Base-by-base conservation (phyloP, 2,888 invertebrate species). In the Dione vanillae region DNA sequence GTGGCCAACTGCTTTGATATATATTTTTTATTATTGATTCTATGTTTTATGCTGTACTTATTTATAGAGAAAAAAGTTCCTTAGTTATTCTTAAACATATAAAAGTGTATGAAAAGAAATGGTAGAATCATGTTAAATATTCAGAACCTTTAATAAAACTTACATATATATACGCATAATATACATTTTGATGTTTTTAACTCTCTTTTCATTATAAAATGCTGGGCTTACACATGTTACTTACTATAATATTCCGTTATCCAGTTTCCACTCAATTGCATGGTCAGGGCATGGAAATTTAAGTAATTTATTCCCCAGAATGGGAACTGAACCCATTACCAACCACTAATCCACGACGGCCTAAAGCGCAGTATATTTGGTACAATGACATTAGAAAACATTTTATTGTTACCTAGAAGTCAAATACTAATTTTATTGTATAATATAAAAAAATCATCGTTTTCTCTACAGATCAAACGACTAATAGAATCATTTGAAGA, bases 1-100 rank as follows among this genome's bases (percentile, higher is more conserved):
- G 27, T 40, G 19, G 40, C 51, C 64, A 64, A 64, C 49, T 51
- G 64, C n/a, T 51, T 51, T 49, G 41, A 69, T 64, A 64, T 51
- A 27, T 27, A 27, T 27, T 14, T 16, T 59, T 67, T 58, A 45
- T 58, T 49, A 20, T 49, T 49, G 49, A 49, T 20, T 19, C 49
- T 20, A 12, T 49, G 20, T 47, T 47, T 47, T 47, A n/a, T 19
- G 19, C 5, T 6, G 19, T 20, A 49, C 19, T 19, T 2, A 11
- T n/a, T n/a, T n/a, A n/a, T n/a, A n/a, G n/a, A n/a, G n/a, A 12
- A 6, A 47, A 49, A 19, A 49, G 11, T 19, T 19, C 2, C 16
- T 10, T 40, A 9, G 11, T 19, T 19, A 3, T 16, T 10, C 9
- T 8, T 16, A 47, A 16, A 47, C 16, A 47, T 16, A 47, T 16